Percentiles rank a stretch among this genome's conserved stretches.
phyloP scores from a whole-genome alignment of 2,113 vertebrate genomes.

The Andinoacara biseriatus region DNA sequence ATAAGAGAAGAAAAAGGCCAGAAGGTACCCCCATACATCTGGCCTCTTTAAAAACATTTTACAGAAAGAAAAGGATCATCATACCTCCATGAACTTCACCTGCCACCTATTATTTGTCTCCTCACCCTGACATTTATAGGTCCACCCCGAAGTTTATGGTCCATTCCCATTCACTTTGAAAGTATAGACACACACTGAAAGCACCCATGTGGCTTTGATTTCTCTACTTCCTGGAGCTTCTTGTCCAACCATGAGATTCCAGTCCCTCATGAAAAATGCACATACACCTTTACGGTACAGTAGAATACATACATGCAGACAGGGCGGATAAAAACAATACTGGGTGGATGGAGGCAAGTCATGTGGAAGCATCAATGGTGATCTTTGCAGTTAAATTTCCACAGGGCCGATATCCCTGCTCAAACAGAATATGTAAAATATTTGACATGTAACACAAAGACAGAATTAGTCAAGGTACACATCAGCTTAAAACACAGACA shows the following conservation, averaged over 20 bases:
- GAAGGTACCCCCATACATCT: constrained; percentile 11
- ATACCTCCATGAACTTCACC: constrained; percentile 51
- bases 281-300: neutral
- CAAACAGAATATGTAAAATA: neutral
- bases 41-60: constrained; percentile 10
- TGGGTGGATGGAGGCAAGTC: neutral
- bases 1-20: neutral
- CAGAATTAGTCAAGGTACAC: neutral
- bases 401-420: neutral
- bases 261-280: constrained; percentile 11
- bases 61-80: constrained; percentile 25
- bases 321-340: neutral
- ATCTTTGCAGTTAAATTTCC: constrained; percentile 10
- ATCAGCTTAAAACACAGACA: neutral
- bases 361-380: neutral
- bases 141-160: constrained; percentile 55
- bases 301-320: neutral
- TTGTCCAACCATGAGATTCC: constrained; percentile 29
- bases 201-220: constrained; percentile 68
- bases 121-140: constrained; percentile 57
- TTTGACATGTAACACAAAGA: neutral
- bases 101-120: constrained; percentile 50
- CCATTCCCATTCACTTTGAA: constrained; percentile 47
- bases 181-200: constrained; percentile 34
- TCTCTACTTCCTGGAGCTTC: constrained; percentile 35